These are phyloP conservation scores for Styela clava DNA, from an alignment of 23 tunicate species.

Conservation along the genomic window DNA sequence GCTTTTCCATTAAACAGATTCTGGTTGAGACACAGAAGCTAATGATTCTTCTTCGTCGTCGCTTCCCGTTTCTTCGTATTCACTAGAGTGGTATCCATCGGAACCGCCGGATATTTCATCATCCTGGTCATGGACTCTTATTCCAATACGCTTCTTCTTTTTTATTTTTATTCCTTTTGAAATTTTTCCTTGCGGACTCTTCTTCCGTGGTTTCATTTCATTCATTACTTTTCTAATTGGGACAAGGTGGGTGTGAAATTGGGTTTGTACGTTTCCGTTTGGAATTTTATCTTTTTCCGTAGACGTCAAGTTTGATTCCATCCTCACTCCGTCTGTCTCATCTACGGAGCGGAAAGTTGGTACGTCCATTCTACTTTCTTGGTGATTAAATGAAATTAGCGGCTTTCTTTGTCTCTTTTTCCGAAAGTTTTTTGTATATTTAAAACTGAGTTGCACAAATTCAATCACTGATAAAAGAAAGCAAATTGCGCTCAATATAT, in stretches of 20 bases:
- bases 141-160: slow-evolving; percentile 8
- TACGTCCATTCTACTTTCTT: background rate
- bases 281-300: background rate
- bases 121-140: slow-evolving; percentile 5
- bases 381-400: background rate
- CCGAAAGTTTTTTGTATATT: background rate
- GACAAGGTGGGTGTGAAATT: background rate
- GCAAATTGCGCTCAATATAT: slow-evolving; percentile 65
- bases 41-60: slow-evolving; percentile 5
- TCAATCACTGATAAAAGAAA: slow-evolving; percentile 44
- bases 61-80: slow-evolving; percentile 10
- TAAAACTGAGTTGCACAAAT: slow-evolving; percentile 35
- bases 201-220: background rate
- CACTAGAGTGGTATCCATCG: slow-evolving; percentile 25
- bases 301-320: background rate
- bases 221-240: background rate
- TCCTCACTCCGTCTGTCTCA: background rate
- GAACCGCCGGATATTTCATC: slow-evolving; percentile 7
- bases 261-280: background rate
- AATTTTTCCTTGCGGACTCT: background rate
- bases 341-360: slow-evolving; percentile 15
- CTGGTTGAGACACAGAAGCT: slow-evolving; percentile 3
- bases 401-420: background rate
- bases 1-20: background rate
- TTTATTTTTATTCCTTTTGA: background rate